Conservation (phyloP, 2,113 vertebrate species). For the Tupaia tana region DNA sequence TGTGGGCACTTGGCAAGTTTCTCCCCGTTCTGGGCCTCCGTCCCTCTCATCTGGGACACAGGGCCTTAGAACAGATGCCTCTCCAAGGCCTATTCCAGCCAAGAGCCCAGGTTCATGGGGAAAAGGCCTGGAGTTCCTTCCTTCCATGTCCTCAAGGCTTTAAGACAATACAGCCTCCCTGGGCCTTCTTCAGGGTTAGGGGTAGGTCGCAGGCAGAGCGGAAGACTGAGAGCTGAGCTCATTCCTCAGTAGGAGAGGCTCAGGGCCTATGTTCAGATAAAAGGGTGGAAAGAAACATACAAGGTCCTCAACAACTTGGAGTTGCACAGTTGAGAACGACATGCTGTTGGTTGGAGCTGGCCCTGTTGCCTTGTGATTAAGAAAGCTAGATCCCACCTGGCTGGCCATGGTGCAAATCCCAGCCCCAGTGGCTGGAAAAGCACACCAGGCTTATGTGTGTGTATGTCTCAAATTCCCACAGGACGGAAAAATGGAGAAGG, state of each 20-base stretch:
- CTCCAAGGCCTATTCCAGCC: not conserved
- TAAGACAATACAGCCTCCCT: not conserved
- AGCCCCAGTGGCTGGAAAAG: too few relatives aligned
- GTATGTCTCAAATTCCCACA: too few relatives aligned
- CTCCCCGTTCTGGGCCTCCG: not conserved
- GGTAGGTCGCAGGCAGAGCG: not conserved
- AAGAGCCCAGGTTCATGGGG: not conserved
- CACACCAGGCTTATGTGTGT: too few relatives aligned
- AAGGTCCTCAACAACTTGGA: not conserved
- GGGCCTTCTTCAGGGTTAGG: not conserved
- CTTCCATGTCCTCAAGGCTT: not conserved
- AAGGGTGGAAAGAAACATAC: not conserved
- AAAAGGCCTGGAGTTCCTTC: not conserved
- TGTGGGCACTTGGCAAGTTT: accelerated
- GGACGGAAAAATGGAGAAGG: too few relatives aligned
- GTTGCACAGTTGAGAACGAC: not conserved
- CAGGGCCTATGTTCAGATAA: not conserved
- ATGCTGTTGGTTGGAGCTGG: accelerated
- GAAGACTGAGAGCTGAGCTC: not conserved
- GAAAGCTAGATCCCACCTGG: too few relatives aligned
- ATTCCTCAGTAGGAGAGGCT: not conserved
- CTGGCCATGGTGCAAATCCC: too few relatives aligned
- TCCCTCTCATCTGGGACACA: not conserved
- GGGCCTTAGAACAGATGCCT: not conserved
- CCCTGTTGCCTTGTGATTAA: too few relatives aligned